Conservation (phyloP, 2,888 invertebrate genomes). For the Holacanthella duospinosa region DNA sequence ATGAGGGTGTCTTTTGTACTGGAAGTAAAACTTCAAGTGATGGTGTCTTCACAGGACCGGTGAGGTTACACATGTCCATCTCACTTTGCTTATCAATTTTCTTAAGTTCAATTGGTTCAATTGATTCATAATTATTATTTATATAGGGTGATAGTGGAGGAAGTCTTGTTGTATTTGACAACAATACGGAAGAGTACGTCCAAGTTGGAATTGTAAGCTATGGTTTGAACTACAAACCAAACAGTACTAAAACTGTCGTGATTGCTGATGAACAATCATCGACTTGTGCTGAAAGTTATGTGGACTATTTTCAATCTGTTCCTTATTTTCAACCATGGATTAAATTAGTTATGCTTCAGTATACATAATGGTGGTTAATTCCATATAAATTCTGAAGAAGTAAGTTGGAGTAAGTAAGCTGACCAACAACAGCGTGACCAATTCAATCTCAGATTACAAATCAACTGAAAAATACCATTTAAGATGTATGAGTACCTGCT, state of each 20-base stretch:
- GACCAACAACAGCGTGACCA: no score
- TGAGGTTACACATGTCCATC: no score
- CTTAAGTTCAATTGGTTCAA: background rate
- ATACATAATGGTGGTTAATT: no score
- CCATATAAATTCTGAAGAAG: no score
- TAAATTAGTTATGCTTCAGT: constrained; percentile 18
- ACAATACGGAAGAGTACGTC: constrained; percentile 14
- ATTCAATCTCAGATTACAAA: no score
- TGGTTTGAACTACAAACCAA: constrained; percentile 17
- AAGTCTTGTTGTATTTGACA: constrained; percentile 16
- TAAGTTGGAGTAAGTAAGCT: no score
- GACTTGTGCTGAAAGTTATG: constrained; percentile 11
- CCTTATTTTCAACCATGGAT: constrained; percentile 30
- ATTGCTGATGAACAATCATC: background rate
- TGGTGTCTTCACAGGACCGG: constrained; percentile 5
- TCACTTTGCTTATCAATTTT: no score
- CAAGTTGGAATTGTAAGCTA: constrained; percentile 32
- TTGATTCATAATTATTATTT: background rate
- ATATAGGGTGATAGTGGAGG: constrained; percentile 31
- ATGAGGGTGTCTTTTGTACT: constrained; percentile 31
- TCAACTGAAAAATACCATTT: no score
- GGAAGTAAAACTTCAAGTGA: constrained; percentile 15
- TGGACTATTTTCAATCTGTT: constrained; percentile 30
- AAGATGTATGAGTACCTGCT: no score
- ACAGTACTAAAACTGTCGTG: background rate